A percentile compares a stretch with the other conserved stretches of the same genome.
phyloP scores from a whole-genome alignment of 2,888 invertebrate genomes.

The Eurois occulta region DNA sequence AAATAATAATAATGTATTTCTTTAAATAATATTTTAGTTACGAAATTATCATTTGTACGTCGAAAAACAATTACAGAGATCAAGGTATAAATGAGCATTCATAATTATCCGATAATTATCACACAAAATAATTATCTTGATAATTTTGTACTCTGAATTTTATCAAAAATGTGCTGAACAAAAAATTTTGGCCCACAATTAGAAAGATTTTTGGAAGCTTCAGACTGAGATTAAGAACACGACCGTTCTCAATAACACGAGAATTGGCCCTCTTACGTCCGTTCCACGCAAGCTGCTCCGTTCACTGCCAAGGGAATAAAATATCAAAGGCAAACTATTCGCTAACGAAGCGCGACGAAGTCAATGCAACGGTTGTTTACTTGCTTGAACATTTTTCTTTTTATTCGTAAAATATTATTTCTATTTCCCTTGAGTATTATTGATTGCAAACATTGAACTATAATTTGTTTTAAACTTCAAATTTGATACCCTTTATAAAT shows the following conservation, averaged over 20 bases:
- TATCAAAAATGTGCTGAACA: not conserved
- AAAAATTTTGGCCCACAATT: not conserved
- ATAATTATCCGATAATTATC: no score
- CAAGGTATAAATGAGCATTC: no score
- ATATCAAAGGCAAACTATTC: conserved; percentile 23
- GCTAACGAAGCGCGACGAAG: conserved; percentile 16
- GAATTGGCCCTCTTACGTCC: not conserved
- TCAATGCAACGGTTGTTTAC: conserved; percentile 4
- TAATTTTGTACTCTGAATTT: no score
- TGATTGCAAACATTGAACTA: not conserved
- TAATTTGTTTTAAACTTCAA: not conserved
- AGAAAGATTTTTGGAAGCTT: not conserved
- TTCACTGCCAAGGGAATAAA: not conserved
- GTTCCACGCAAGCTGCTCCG: not conserved
- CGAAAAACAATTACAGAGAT: no score
- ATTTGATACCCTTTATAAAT: not conserved
- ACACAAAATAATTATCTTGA: no score
- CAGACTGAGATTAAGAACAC: not conserved
- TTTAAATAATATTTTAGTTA: no score
- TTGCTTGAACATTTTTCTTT: conserved; percentile 13
- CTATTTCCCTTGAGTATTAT: not conserved
- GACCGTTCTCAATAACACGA: not conserved
- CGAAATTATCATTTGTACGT: no score
- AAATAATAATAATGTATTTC: no score
- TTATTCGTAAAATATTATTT: not conserved